Base-by-base conservation (phyloP, 2,113 vertebrate genomes). In the Apteryx owenii region DNA sequence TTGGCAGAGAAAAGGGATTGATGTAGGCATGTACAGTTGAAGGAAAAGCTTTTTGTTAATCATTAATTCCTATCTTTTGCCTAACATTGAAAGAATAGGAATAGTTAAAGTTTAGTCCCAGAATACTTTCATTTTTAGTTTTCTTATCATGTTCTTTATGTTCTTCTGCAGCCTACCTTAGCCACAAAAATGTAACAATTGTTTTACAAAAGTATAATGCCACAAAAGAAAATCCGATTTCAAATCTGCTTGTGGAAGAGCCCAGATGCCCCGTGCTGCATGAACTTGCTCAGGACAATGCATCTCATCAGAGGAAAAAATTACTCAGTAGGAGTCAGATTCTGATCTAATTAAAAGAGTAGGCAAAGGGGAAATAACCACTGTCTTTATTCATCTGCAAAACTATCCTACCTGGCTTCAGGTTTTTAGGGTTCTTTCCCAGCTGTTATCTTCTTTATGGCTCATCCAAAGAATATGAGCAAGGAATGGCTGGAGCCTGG, bases 401-500 rank as follows among this genome's bases (percentile, higher is more conserved):
- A 95, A 77, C 44, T 50, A 66, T n/a, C 50, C 44, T 85, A 78
- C 78, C 10, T 70, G 68, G 29, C 13, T 90, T 91, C 66, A 83
- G 58, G 68, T 85, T 58, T 19, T 60, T 91, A 88, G 60, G 26
- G 44, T 12, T 83, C 8, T 60, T 85, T 3, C 3, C 29, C 76
- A 94, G 93, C 60, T 95, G 75, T 89, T 95, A 44, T 33, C 44
- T 85, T 68, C 68, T 89, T 73, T 50, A 54, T 85, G 79, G 93
- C 40, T 91, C 70, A 82, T 69, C 38, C 53, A 48, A 87, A 77
- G 83, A 70, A 54, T 46, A 89, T 28, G 23, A 82, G 28, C 21
- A 83, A 73, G 40, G 87, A 93, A 83, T 82, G 90, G 64, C 93
- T 95, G 64, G 79, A 95, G 50, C n/a, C 54, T 81, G 71, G 81